Base-by-base conservation (phyloP, 1,140 invertebrate species). In the Phocides pigmalion region DNA sequence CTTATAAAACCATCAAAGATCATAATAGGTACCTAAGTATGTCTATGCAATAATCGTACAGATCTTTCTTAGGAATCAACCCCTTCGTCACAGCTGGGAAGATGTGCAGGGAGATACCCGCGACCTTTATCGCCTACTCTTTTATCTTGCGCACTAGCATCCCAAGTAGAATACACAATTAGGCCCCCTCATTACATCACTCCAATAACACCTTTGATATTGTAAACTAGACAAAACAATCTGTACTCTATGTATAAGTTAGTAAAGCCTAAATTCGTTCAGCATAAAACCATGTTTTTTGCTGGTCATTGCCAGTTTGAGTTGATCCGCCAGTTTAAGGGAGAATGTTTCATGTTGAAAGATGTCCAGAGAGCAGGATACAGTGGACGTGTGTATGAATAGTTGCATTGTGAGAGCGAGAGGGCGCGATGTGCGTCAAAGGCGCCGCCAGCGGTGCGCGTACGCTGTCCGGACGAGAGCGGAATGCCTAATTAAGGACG, bases 401-500 rank as follows among this genome's bases (percentile, higher is more conserved):
- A 86, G 84, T 54, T 84, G 83, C 83, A 87, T 83, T 90, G 87
- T 86, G 76, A 9, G 84, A 90, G 81, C 66, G 81, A 70, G 87
- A 87, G 70, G 77, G 82, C 49, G 73, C 72, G 72, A 76, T 68
- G 65, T 42, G 66, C 69, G 74, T 84, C 84, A 89, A 89, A 90
- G 84, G 72, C 73, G 79, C 83, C 86, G 84, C 84, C 76, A 56
- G 74, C 68, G 72, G 69, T 80, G 81, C 85, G 85, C 87, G 87
- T 83, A 87, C 87, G 87, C 84, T 79, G 82, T 71, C 81, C 86
- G 76, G 83, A 87, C 84, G 86, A 81, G 81, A 78, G 62, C 72
- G 81, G 87, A 89, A 90, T 90, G 84, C 84, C 82, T 90, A 90
- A 89, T 89, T 90, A 88, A 89, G 84, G 82, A 84, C 86, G 88